Base-by-base conservation (phyloP, 2,888 invertebrate genomes). In the Masnerella sp. region DNA sequence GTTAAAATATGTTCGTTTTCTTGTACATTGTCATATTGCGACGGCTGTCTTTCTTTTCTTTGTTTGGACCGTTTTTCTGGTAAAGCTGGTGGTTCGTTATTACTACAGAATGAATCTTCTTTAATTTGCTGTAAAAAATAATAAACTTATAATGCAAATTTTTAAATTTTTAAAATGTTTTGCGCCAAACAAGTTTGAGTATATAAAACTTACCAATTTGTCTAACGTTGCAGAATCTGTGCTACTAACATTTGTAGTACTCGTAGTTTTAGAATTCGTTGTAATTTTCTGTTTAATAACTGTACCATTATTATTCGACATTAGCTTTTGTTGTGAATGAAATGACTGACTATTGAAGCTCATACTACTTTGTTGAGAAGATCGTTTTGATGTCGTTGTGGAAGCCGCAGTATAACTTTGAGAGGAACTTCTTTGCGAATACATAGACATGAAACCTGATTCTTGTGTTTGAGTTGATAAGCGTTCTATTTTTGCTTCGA, bases 21-120 rank as follows among this genome's bases (percentile, higher is more conserved):
- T 75, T 90, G 90, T 38, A 93, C 91, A 83, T 93, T 93, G 87
- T 94, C 94, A 83, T 93, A 93, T 67, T 93, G 92, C 28, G 93
- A 93, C 38, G 91, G 89, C 69, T 91, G 89, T 45, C 92, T 88
- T 70, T 92, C 91, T 80, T 89, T 89, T 79, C 88, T 88, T 8
- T 88, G 85, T 51, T 86, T 87, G 8, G 88, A 87, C 68, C 90
- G 88, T 81, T 92, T 92, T 77, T 90, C 90, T n/a, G 92, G 92
- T 59, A 92, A 87, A 0, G 92, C 91, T 2, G 92, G 92, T 7
- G 91, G 90, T 34, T 85, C 78, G 20, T 81, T 84, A 32, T 83
- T 82, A 2, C 78, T 45, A 17, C 84, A 83, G 7, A 78, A 77
- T 11, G 74, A 62, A 25, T 81, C 65, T 14, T 81, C 80, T 62